phyloP scores from a whole-genome alignment of 2,113 vertebrate genomes.

The Isichthys henryi region DNA sequence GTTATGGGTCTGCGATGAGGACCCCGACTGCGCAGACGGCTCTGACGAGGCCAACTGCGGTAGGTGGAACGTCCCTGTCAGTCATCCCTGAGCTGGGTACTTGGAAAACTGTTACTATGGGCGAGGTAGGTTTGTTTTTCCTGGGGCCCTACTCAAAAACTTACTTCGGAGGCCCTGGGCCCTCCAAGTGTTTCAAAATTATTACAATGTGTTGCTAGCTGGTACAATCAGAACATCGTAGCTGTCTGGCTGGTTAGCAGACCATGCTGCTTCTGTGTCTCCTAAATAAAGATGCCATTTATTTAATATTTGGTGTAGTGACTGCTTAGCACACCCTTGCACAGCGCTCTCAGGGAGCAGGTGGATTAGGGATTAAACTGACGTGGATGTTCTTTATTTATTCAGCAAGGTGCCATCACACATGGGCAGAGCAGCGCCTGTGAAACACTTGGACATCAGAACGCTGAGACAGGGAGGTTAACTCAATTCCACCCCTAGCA shows the following conservation, averaged over 20 bases:
- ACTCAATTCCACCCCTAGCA: background rate
- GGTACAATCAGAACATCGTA: background rate
- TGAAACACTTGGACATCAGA: conserved; percentile 8
- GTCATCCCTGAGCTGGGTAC: background rate
- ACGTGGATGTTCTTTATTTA: background rate
- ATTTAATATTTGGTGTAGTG: background rate
- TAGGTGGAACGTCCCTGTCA: conserved; percentile 56
- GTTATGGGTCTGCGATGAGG: conserved; percentile 96
- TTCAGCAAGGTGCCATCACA: background rate
- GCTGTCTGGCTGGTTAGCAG: background rate
- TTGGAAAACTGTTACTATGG: background rate
- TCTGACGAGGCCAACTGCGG: conserved; percentile 95
- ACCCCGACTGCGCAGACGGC: conserved; percentile 91
- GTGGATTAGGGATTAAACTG: background rate
- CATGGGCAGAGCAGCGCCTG: background rate
- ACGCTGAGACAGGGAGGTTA: background rate
- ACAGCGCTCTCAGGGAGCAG: background rate
- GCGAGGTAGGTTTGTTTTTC: background rate
- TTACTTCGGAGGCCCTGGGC: background rate
- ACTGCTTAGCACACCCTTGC: background rate
- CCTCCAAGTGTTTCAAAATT: background rate
- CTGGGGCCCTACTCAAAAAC: background rate
- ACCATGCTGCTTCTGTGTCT: background rate
- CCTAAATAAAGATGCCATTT: background rate
- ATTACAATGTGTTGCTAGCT: background rate